phyloP scores from a whole-genome alignment of 2,797 vertebrate genomes.

The Amphiprion clarkii region DNA sequence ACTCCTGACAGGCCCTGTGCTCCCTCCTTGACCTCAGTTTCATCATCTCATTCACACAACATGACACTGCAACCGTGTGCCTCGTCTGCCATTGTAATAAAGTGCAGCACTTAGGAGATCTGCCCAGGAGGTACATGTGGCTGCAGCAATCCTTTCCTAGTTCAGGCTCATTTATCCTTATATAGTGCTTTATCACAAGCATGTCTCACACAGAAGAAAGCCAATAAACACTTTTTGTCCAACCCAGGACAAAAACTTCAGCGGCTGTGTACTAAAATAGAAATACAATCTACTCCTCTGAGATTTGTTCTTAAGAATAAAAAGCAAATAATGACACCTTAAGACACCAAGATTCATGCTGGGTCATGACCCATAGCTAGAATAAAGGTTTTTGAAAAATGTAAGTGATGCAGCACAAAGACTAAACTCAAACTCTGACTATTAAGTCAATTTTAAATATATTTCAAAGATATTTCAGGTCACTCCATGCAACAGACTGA shows the following conservation, averaged over 20 bases:
- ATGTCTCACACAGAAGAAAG: neutral
- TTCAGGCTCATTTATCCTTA: conserved; percentile 48
- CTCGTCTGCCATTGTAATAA: conserved; percentile 34
- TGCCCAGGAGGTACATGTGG: conserved; percentile 11
- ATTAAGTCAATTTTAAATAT: conserved; percentile 24
- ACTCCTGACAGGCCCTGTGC: conserved; percentile 34
- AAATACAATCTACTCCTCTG: conserved; percentile 34
- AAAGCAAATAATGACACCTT: conserved; percentile 34
- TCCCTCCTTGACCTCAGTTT: conserved; percentile 62
- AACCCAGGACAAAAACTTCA: conserved; percentile 17
- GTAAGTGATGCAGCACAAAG: conserved; percentile 24
- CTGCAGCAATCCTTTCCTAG: conserved; percentile 14
- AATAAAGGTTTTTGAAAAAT: conserved; percentile 28
- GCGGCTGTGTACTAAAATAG: conserved; percentile 17
- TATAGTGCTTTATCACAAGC: neutral
- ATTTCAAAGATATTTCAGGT: conserved; percentile 14
- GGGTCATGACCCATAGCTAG: conserved; percentile 16
- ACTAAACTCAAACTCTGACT: conserved; percentile 8
- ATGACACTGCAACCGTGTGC: conserved; percentile 34
- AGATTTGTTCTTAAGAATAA: conserved; percentile 24
- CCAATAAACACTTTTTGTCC: conserved; percentile 1
- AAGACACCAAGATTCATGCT: conserved; percentile 37
- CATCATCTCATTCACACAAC: conserved; percentile 53
- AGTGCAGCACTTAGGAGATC: conserved; percentile 5
- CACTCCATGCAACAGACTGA: neutral